These are phyloP conservation scores for Tenthredo livida DNA, from an alignment of 2,888 invertebrate genomes.

Conservation along the genomic window DNA sequence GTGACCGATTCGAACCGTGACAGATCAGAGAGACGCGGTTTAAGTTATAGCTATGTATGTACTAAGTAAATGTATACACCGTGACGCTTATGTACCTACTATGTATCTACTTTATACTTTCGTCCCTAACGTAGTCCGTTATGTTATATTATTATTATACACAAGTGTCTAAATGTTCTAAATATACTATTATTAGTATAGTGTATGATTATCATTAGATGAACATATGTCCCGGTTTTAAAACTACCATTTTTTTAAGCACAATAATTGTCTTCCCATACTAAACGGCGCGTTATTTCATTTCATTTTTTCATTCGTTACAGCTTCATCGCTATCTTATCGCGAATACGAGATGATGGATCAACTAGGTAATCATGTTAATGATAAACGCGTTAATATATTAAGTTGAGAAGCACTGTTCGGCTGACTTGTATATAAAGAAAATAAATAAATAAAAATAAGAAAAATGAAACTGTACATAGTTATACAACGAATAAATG, in stretches of 20 bases:
- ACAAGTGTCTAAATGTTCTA: background rate
- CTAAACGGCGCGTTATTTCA: background rate
- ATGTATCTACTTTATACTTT: background rate
- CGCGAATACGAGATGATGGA: background rate
- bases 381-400: background rate
- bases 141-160: background rate
- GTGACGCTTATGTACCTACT: background rate
- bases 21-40: slow-evolving; percentile 2
- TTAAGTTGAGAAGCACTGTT: background rate
- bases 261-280: background rate
- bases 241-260: background rate
- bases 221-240: background rate
- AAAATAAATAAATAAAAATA: background rate
- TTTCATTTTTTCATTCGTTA: background rate
- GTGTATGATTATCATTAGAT: background rate
- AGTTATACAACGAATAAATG: slow-evolving; percentile 2
- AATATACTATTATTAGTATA: background rate
- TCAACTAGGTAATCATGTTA: background rate
- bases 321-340: background rate
- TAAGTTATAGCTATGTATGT: background rate
- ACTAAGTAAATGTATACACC: background rate
- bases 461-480: too few species aligned
- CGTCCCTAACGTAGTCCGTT: background rate
- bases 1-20: background rate
- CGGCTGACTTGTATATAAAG: background rate